These are phyloP conservation scores for Neoarius graeffei DNA, from an alignment of 2,113 vertebrate genomes.

Conservation along the genomic window DNA sequence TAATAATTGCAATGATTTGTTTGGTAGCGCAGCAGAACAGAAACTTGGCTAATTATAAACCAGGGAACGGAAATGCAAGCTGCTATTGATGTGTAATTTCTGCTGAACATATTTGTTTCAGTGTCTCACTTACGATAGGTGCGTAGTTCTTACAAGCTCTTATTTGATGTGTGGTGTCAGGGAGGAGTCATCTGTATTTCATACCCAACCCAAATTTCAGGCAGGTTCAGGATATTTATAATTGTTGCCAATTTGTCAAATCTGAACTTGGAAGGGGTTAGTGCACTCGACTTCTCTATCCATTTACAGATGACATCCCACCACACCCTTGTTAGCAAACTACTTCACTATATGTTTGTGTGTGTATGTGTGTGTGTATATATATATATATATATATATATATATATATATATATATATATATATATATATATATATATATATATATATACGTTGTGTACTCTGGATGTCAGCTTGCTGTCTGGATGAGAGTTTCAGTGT, in stretches of 20 bases:
- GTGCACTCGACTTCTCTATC: background rate
- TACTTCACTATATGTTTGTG: background rate
- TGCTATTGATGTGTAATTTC: background rate
- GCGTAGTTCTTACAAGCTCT: background rate
- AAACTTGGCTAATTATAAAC: background rate
- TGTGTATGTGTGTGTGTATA: too few relatives aligned
- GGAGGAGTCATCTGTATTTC: background rate
- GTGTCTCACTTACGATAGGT: background rate
- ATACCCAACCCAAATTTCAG: background rate
- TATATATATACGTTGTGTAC: background rate
- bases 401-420: background rate
- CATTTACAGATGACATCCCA: background rate
- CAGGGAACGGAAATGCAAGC: background rate
- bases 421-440: background rate
- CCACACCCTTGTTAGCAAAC: background rate
- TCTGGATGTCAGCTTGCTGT: background rate
- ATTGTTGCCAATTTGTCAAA: background rate
- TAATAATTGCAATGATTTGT: background rate
- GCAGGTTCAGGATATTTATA: background rate
- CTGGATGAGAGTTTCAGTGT: background rate
- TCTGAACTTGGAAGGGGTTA: background rate
- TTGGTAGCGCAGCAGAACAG: background rate
- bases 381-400: background rate
- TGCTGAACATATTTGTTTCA: background rate
- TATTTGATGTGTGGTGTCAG: background rate